Base-by-base conservation (phyloP, 2,797 vertebrate species). In the Oophaga sylvatica region DNA sequence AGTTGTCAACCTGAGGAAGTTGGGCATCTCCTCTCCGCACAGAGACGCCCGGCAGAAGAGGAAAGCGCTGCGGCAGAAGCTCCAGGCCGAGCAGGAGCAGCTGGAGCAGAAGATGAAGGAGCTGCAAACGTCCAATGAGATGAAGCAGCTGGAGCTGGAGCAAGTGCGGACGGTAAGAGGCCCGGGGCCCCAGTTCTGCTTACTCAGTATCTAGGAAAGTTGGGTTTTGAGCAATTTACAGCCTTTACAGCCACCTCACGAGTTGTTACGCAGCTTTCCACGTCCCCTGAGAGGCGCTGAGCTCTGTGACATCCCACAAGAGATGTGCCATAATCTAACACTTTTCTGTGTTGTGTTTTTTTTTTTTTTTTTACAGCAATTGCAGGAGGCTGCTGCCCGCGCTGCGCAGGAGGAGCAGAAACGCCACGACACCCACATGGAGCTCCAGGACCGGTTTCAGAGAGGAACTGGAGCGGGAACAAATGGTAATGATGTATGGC, bases 371-470 rank as follows among this genome's bases (percentile, higher is more conserved):
- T 85, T 80, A 19, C 92, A 99, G 98, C 97, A 98, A 95, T 93
- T 99, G 92, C 96, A 97, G 90, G 97, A 97, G 87, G 95, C 97
- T 0, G 97, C 97, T 0, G 93, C 95, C 68, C 96, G 94, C 0
- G 97, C 97, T 31, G 95, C 95, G 20, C 96, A 96, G 85, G 98
- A 99, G 92, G 98, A 99, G 90, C 93, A 91, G 86, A 95, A 94
- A 84, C 96, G 97, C 12, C 96, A 97, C 81, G 95, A 98, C 93
- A 98, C 97, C 59, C 97, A 99, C 85, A 94, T 94, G 0, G 97
- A 99, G 53, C 94, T 99, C 2, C 97, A 99, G 92, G 96, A 98
- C 90, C 95, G 96, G 59, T 99, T 99, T 98, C 95, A 95, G 91
- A 91, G 90, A 92, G 45, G 98, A 99, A 91, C 95, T 99, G 91